These are phyloP conservation scores for Sparidentex hasta DNA, from an alignment of 2,797 vertebrate species.

Conservation along the genomic window DNA sequence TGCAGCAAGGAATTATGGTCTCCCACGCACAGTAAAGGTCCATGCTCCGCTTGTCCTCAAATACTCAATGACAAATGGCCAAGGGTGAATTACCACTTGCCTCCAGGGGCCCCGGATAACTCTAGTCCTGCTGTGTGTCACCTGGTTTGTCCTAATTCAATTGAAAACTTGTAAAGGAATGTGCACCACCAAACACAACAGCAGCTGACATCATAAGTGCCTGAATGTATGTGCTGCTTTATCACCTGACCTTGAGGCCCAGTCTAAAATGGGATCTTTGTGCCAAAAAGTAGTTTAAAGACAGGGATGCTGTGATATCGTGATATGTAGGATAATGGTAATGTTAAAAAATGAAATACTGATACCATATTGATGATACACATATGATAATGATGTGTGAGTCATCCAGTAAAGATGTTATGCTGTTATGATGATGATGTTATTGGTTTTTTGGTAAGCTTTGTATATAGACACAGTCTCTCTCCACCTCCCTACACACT, in stretches of 20 bases:
- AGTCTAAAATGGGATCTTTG: not conserved
- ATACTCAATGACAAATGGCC: slow-evolving; percentile 10
- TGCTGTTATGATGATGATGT: too few relatives aligned
- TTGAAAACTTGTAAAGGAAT: not conserved
- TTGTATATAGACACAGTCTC: too few relatives aligned
- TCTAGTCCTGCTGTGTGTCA: not conserved
- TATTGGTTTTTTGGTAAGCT: too few relatives aligned
- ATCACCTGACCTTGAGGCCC: not conserved
- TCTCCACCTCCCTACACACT: too few relatives aligned
- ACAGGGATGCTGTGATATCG: not conserved
- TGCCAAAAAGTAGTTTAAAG: not conserved
- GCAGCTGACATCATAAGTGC: not conserved
- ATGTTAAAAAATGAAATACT: too few relatives aligned
- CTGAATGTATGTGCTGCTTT: not conserved
- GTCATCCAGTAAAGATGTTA: too few relatives aligned
- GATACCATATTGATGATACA: too few relatives aligned
- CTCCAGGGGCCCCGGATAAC: fast-evolving
- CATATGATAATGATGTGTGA: too few relatives aligned
- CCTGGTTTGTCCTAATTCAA: slow-evolving; percentile 14
- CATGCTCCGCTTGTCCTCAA: slow-evolving; percentile 7
- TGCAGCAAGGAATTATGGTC: slow-evolving; percentile 28
- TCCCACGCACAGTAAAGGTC: not conserved
- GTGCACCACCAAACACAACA: not conserved
- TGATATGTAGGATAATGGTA: too few relatives aligned
- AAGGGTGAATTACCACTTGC: not conserved